Evolutionary conservation across 2,113 vertebrate species (phyloP).

Genomic region (Paedocypris sp.): DNA sequence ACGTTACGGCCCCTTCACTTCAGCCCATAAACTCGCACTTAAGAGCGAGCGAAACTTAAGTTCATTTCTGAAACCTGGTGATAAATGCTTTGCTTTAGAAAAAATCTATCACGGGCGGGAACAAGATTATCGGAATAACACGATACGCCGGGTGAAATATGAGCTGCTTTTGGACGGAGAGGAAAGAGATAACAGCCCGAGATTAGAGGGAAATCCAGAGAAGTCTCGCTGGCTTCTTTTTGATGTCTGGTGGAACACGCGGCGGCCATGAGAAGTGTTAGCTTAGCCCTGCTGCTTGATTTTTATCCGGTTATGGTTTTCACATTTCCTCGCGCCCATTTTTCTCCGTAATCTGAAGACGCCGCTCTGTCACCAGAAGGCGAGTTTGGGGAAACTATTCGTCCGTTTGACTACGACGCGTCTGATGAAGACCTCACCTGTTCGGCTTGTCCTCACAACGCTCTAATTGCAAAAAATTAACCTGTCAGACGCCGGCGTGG

Average conservation of each 20-base stretch:
- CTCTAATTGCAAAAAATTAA: constrained; percentile 61
- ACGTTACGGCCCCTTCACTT: constrained; percentile 11
- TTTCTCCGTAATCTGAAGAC: constrained; percentile 14
- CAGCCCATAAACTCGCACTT: constrained; percentile 16
- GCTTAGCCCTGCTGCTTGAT: constrained; percentile 11
- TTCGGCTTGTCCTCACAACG: constrained; percentile 71
- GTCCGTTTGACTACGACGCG: too few species aligned
- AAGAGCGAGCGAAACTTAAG: constrained; percentile 20
- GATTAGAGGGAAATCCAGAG: constrained; percentile 35
- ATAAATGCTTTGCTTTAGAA: constrained; percentile 28
- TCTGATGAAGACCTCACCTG: constrained; percentile 32
- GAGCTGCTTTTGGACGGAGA: constrained; percentile 25
- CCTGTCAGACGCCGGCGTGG: constrained; percentile 47
- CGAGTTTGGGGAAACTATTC: neutral
- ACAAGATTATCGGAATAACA: constrained; percentile 39
- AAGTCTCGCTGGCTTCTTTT: constrained; percentile 17
- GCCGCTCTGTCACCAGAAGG: neutral
- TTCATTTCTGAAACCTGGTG: constrained; percentile 18
- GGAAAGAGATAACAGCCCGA: constrained; percentile 32
- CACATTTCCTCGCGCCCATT: constrained; percentile 5
- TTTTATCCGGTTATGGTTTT: constrained; percentile 20
- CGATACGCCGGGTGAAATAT: constrained; percentile 41
- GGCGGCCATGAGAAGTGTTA: constrained; percentile 1
- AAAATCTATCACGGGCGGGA: constrained; percentile 34
- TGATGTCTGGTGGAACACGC: constrained; percentile 13